Evolutionary conservation across 1,140 invertebrate species (phyloP), one percentile per base, ranked within the genome.

Genomic region (Heterodera carotae): DNA sequence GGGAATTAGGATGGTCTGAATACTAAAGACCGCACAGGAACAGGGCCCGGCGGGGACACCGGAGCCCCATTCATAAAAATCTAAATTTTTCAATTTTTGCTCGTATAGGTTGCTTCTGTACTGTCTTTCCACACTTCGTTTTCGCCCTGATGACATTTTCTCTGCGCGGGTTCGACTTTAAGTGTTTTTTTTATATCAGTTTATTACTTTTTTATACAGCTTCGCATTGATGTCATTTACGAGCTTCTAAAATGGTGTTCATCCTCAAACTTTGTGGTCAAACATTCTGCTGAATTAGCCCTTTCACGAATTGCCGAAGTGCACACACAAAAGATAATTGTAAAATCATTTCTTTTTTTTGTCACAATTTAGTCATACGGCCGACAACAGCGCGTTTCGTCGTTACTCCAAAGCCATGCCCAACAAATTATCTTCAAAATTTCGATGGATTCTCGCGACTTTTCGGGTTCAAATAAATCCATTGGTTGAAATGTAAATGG

Each of bases 381-480:
- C 31, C n/a, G n/a, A n/a, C 68, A 43, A 36, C 36, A 27, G 10
- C 25, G 53, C 62, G 78, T 79, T 48, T 81, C 67, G 36, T 10
- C 22, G 48, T 33, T 81, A n/a, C 31, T 79, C 56, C 64, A 39
- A 48, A 33, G 22, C 33, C 36, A 79, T 43, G 79, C 79, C 18
- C 56, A 53, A 56, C 69, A 69, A 33, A 43, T 80, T 6, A 62
- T 76, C 39, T 80, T 81, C 67, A 80, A 80, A 84, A 34, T 82
- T 39, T 62, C 48, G 34, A 15, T 83, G 29, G 60, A 70, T 29
- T 39, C 27, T 25, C 75, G 72, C 27, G 81, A 82, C 67, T 79
- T 31, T 22, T n/a, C 56, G 33, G 39, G 18, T 10, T 18, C 25
- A 5, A n/a, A 31, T n/a, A 69, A 69, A 69, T 10, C 1, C 67